Evolutionary conservation across 2,797 vertebrate genomes (phyloP), one percentile per base, ranked within the genome.

Genomic region (Sparus aurata): DNA sequence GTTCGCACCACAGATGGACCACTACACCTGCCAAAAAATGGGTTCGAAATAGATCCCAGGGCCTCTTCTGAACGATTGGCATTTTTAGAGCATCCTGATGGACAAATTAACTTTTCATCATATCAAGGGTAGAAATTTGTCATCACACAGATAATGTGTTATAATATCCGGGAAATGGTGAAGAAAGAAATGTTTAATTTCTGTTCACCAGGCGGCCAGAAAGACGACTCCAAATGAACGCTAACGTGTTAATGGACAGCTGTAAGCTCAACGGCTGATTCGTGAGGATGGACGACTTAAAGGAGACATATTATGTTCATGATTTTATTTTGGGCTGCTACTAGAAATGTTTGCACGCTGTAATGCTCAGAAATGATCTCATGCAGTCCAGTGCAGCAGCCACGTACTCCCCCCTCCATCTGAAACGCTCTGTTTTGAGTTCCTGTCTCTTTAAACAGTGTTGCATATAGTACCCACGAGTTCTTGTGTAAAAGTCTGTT

Each of bases 1-100:
- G 23, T 70, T 89, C 74, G 23, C 75, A 69, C 75, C 65, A 76
- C 91, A 93, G 92, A 92, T 92, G 91, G 84, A 82, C 20, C 62
- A 15, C 12, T 57, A 41, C 1, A 80, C 79, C 79, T 85, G 87
- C 88, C 89, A 89, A 70, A 85, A 85, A 82, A 30, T 5, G 16
- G 25, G 7, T 82, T 81, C 53, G 17, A 86, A 85, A 80, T 59
- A 81, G 63, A 73, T 83, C 75, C 62, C 72, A 18, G n/a, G 9
- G 58, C 50, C 72, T 59, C 57, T 77, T 66, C 52, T 77, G 69
- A 17, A 62, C 47, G 47, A 60, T 54, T 54, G 18, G 18, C 5
- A 17, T 79, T 80, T 73, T 77, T 53, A 60, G 22, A 71, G 38
- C 65, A 50, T 78, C 75, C 83, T 87, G 87, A 79, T 85, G 85